These are phyloP conservation scores for Galeruca laticollis DNA, from an alignment of 2,888 invertebrate species.

Conservation along the genomic window DNA sequence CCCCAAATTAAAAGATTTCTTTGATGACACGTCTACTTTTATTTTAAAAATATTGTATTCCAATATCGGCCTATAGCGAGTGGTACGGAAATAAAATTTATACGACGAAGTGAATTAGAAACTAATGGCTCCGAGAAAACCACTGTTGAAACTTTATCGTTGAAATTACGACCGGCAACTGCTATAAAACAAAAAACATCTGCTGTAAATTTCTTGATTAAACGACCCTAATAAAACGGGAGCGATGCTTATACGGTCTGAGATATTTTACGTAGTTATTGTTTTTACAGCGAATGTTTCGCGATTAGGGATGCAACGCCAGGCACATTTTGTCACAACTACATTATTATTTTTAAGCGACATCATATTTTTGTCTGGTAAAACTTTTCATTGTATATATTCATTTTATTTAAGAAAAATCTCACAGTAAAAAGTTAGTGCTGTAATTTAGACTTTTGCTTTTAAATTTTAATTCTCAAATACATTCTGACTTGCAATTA, in stretches of 20 bases:
- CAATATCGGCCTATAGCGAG: background rate
- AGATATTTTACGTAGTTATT: conserved; percentile 34
- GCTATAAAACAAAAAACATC: conserved; percentile 39
- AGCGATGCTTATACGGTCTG: conserved; percentile 29
- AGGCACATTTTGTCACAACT: background rate
- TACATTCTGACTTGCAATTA: too few relatives aligned
- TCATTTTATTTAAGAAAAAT: too few relatives aligned
- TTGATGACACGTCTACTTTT: background rate
- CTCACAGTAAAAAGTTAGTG: too few relatives aligned
- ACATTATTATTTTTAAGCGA: background rate
- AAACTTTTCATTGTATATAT: too few relatives aligned
- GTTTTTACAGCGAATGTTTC: conserved; percentile 28
- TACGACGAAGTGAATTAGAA: conserved; percentile 37
- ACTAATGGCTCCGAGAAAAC: conserved; percentile 32
- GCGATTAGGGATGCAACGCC: conserved; percentile 13
- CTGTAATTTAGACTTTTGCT: too few relatives aligned
- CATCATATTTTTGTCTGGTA: too few relatives aligned
- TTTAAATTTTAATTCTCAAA: too few relatives aligned
- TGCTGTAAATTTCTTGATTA: conserved; percentile 36
- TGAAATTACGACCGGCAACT: conserved; percentile 33
- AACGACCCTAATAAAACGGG: conserved; percentile 36
- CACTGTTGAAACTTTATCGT: conserved; percentile 38
- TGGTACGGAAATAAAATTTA: conserved; percentile 32
- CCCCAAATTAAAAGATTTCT: too few relatives aligned
- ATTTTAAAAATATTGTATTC: background rate